phyloP scores from a whole-genome alignment of 2,888 invertebrate species.

The Chymomyza fuscimana region DNA sequence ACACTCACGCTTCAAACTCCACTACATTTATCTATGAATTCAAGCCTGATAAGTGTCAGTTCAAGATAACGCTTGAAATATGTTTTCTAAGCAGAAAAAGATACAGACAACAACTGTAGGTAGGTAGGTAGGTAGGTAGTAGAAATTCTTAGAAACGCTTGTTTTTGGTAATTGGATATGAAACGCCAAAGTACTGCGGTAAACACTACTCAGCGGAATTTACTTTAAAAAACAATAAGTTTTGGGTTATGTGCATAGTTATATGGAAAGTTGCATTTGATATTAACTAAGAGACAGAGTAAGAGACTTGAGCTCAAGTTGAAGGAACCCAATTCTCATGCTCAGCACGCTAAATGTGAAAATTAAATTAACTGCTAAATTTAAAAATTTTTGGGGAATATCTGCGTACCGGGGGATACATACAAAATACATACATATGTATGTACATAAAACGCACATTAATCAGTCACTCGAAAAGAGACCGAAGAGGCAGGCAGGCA shows the following conservation, averaged over 20 bases:
- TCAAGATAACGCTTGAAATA: neutral
- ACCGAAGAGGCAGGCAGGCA: neutral
- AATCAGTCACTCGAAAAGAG: conserved; percentile 31
- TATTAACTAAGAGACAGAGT: neutral
- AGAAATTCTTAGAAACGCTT: conserved; percentile 35
- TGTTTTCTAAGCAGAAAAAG: conserved; percentile 6
- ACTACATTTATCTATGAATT: neutral
- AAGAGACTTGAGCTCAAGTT: neutral
- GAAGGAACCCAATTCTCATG: neutral
- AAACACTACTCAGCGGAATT: neutral
- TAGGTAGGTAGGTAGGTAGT: neutral
- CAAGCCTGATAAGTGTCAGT: neutral
- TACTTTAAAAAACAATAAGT: neutral
- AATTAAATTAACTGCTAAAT: conserved; percentile 35
- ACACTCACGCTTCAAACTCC: neutral
- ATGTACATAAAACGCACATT: conserved; percentile 24
- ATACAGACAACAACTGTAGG: conserved; percentile 9
- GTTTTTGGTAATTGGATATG: conserved; percentile 42
- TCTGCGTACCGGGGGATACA: conserved; percentile 15
- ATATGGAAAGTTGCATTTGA: neutral
- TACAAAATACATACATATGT: conserved; percentile 13
- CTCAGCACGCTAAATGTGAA: conserved; percentile 23
- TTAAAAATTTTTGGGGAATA: conserved; percentile 25
- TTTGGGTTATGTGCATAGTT: neutral
- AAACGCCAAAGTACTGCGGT: no score